phyloP scores from a whole-genome alignment of 2,888 invertebrate genomes.

The Pyrochroa serraticornis region DNA sequence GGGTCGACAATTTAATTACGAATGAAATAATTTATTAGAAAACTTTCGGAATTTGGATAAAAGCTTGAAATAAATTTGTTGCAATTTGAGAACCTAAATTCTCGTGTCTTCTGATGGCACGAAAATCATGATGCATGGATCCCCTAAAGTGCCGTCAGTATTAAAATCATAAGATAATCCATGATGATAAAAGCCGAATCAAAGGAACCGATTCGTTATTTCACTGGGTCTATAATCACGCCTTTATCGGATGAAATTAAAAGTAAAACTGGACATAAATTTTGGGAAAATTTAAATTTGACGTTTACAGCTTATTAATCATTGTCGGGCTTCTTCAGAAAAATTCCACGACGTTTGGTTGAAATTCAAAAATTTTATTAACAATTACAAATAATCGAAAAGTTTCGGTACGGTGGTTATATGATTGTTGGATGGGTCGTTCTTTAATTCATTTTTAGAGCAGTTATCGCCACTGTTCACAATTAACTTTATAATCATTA shows the following conservation, averaged over 20 bases:
- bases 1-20: too few species aligned
- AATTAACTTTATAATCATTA: too few species aligned
- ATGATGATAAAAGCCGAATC: neutral
- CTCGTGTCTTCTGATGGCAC: neutral
- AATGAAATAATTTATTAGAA: neutral
- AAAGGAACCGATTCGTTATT: slow-evolving; percentile 1
- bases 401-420: too few species aligned
- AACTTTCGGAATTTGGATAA: neutral
- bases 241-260: slow-evolving; percentile 7
- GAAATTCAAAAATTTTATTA: neutral
- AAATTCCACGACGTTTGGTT: neutral
- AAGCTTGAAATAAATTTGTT: slow-evolving; percentile 5
- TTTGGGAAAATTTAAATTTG: slow-evolving; percentile 6
- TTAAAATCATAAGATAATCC: slow-evolving; percentile 1
- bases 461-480: too few species aligned
- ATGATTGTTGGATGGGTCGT: too few species aligned
- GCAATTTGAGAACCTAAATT: neutral
- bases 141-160: slow-evolving; percentile 1
- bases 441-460: too few species aligned
- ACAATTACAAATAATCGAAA: too few species aligned
- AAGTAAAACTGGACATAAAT: slow-evolving; percentile 11
- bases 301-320: slow-evolving; percentile 16
- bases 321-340: slow-evolving; percentile 1
- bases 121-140: neutral
- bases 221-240: slow-evolving; percentile 6